These are phyloP conservation scores for Hanleya hanleyi DNA, from an alignment of 2,888 invertebrate genomes.

Conservation along the genomic window DNA sequence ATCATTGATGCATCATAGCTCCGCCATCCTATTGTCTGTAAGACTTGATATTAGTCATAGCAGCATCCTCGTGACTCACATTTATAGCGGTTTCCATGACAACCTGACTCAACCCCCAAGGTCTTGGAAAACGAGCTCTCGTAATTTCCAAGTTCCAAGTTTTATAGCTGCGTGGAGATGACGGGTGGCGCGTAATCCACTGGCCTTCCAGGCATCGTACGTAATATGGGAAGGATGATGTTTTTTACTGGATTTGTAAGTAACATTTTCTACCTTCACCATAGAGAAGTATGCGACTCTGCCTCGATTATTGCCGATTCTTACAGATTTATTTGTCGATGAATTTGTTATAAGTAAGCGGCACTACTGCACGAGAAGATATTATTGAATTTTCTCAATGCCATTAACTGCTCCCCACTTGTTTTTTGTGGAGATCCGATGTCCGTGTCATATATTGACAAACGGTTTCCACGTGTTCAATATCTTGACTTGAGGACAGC, in stretches of 20 bases:
- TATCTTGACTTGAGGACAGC: too few relatives aligned
- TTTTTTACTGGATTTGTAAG: not conserved
- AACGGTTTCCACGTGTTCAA: too few relatives aligned
- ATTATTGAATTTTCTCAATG: not conserved
- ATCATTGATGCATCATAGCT: too few relatives aligned
- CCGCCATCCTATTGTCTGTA: too few relatives aligned
- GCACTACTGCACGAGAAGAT: not conserved
- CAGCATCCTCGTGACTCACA: not conserved
- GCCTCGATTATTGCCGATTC: too few relatives aligned
- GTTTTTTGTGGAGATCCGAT: too few relatives aligned
- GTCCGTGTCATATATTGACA: too few relatives aligned
- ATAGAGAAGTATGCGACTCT: too few relatives aligned
- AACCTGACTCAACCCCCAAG: constrained; percentile 3
- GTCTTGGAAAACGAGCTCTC: not conserved
- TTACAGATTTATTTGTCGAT: too few relatives aligned
- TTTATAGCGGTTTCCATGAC: not conserved
- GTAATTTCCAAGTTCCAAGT: not conserved
- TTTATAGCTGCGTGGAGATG: not conserved
- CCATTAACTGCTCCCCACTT: too few relatives aligned
- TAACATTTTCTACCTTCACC: not conserved
- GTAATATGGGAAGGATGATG: not conserved
- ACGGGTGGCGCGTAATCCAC: not conserved
- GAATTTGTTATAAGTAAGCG: too few relatives aligned
- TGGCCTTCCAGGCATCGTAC: not conserved
- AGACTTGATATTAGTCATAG: constrained; percentile 3